A percentile compares a stretch with the other conserved stretches of the same genome.
Evolutionary conservation across 1,140 invertebrate species (phyloP).

Genomic region (Theocolax elegans): DNA sequence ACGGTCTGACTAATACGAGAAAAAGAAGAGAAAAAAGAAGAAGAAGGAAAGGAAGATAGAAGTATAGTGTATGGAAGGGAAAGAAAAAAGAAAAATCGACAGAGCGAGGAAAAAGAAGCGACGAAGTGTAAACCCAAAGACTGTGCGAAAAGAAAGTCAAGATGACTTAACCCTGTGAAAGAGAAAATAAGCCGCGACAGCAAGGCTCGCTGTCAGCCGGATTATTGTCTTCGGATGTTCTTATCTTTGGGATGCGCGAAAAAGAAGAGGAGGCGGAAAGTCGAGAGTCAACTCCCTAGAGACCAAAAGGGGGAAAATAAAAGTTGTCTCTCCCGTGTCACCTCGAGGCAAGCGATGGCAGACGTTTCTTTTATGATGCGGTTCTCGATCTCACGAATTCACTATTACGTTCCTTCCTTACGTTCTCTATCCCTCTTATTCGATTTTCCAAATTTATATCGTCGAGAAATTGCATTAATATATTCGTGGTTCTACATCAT

Average conservation of each 20-base stretch:
- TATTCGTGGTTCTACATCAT: too few species aligned
- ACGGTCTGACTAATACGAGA: too few species aligned
- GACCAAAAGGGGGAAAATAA: slow-evolving; percentile 41
- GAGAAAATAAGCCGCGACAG: slow-evolving; percentile 60
- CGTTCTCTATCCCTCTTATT: background rate
- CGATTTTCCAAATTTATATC: background rate
- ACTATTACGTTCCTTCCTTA: background rate
- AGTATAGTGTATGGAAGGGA: slow-evolving; percentile 2
- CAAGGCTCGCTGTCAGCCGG: slow-evolving; percentile 61
- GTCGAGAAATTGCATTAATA: background rate
- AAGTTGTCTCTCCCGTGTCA: too few species aligned
- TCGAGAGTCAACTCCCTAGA: slow-evolving; percentile 47
- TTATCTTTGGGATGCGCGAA: slow-evolving; percentile 53
- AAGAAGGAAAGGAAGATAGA: background rate
- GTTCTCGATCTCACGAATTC: background rate
- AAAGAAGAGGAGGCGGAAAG: slow-evolving; percentile 30
- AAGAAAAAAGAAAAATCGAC: background rate
- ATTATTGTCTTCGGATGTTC: slow-evolving; percentile 67
- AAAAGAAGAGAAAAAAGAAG: background rate
- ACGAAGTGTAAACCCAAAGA: background rate
- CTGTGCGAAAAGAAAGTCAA: background rate
- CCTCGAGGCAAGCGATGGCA: slow-evolving; percentile 49
- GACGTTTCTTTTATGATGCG: too few species aligned
- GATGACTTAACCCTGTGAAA: background rate
- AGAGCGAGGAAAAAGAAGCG: background rate